Evolutionary conservation across 30 jellyfish, hydroid and myxozoan species (phyloP).

Genomic region (Sanderia malayensis): DNA sequence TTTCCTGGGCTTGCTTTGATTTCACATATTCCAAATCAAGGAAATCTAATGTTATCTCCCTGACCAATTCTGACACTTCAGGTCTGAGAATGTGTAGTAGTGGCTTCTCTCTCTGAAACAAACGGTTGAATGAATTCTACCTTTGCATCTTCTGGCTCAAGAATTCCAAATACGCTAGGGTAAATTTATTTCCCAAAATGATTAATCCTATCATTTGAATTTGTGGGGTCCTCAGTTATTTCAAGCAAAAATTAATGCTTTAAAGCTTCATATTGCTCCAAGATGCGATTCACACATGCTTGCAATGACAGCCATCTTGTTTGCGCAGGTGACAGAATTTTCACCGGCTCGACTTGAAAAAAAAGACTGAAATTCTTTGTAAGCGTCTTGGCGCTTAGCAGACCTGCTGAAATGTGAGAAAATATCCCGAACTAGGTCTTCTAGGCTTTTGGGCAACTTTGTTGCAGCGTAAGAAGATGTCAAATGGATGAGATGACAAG

Average conservation of each 20-base stretch:
- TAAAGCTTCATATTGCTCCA: constrained; percentile 49
- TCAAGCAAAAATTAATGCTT: constrained; percentile 22
- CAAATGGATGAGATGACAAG: constrained; percentile 55
- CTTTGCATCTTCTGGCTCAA: constrained; percentile 41
- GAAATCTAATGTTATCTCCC: too few species aligned
- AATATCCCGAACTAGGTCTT: constrained; percentile 51
- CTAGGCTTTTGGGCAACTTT: constrained; percentile 44
- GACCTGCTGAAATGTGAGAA: constrained; percentile 49
- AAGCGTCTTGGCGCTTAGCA: constrained; percentile 44
- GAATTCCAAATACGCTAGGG: constrained; percentile 43
- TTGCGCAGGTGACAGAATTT: constrained; percentile 55
- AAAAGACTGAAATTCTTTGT: constrained; percentile 28
- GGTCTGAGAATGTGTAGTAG: too few species aligned
- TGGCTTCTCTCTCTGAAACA: too few species aligned
- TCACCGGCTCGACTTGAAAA: constrained; percentile 35
- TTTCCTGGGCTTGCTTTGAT: too few species aligned
- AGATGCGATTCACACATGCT: constrained; percentile 44
- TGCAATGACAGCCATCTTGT: constrained; percentile 54
- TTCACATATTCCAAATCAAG: too few species aligned
- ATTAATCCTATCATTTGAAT: constrained; percentile 23
- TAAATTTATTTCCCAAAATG: constrained; percentile 26
- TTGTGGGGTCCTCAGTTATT: constrained; percentile 37
- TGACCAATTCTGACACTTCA: too few species aligned
- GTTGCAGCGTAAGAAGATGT: constrained; percentile 52
- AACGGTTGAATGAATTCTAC: too few species aligned